phyloP scores from a whole-genome alignment of 1,140 invertebrate species.

The Wasmannia auropunctata region DNA sequence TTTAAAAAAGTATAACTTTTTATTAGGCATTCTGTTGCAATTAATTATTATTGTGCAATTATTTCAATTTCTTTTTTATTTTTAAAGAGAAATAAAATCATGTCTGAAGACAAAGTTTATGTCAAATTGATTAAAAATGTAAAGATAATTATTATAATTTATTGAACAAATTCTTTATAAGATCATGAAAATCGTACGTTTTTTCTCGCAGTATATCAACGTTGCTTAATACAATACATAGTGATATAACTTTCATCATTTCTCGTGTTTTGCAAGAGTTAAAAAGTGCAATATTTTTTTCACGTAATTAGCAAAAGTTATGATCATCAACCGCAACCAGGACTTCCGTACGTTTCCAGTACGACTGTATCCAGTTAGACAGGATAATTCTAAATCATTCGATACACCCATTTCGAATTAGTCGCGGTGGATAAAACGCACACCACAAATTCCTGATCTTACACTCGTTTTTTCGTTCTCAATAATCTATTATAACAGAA shows the following conservation, averaged over 20 bases:
- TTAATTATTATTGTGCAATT: neutral
- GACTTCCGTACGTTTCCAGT: neutral
- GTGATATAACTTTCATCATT: neutral
- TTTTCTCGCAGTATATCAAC: neutral
- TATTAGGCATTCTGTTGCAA: neutral
- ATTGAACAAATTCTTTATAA: neutral
- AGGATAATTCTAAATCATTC: neutral
- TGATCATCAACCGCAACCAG: neutral
- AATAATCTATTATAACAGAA: conserved; percentile 34
- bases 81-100: neutral
- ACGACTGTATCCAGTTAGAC: neutral
- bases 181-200: neutral
- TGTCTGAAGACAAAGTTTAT: neutral
- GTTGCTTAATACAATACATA: too few species aligned
- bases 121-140: too few species aligned
- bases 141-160: neutral
- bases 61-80: neutral
- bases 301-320: neutral
- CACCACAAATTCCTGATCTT: neutral
- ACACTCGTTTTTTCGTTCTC: neutral
- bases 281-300: neutral
- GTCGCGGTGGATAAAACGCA: neutral
- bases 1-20: neutral
- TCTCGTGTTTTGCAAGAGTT: neutral
- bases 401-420: conserved; percentile 9